Conservation (phyloP, 2,113 vertebrate genomes). For the Vulpes lagopus region DNA sequence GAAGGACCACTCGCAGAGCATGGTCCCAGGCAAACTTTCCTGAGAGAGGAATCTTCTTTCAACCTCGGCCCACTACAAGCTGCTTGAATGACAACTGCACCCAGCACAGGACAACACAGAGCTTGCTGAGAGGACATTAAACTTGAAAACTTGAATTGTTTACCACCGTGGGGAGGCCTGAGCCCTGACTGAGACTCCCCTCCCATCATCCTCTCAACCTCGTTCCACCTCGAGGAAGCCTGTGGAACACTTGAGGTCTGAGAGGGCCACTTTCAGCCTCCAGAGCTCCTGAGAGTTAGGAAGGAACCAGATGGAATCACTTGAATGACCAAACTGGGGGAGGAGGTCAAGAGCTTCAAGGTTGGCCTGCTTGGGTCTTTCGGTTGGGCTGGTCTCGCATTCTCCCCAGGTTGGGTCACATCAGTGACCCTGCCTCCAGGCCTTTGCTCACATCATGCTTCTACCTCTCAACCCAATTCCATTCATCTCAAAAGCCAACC, state of each 20-base stretch:
- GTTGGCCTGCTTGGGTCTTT: not conserved
- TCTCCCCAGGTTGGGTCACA: not conserved
- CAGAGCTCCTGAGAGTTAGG: not conserved
- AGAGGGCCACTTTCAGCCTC: not conserved
- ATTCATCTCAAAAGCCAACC: not conserved
- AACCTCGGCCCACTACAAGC: not conserved
- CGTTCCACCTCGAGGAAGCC: not conserved
- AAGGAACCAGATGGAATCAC: not conserved
- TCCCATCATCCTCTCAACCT: not conserved
- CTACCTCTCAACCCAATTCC: not conserved
- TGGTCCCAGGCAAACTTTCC: not conserved
- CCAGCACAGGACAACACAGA: not conserved
- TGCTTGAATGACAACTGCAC: not conserved
- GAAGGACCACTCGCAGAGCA: not conserved
- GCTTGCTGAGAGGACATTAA: not conserved
- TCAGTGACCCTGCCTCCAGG: not conserved
- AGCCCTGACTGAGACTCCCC: not conserved
- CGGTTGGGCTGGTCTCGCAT: not conserved
- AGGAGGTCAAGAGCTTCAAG: not conserved
- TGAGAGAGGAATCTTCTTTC: not conserved
- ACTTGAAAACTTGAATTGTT: not conserved
- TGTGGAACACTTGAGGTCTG: not conserved
- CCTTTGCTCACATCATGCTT: not conserved
- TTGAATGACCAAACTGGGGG: not conserved
- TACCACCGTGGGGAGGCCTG: not conserved